A percentile compares a stretch with the other conserved stretches of the same genome.
Conservation (phyloP, 2,888 invertebrate species). For the Trissolcus brochymenae region DNA sequence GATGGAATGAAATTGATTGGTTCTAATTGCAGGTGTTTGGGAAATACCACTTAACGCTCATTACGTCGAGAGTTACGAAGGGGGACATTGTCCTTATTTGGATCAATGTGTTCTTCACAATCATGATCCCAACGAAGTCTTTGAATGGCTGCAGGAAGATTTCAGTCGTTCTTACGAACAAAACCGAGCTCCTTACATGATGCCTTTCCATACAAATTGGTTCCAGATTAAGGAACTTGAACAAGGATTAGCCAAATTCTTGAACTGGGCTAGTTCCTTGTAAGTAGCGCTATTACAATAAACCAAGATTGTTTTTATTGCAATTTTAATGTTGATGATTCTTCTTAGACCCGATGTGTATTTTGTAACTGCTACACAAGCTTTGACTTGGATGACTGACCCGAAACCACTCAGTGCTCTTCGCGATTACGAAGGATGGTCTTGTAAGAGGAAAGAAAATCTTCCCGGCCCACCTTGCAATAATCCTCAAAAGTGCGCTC, state of each 20-base stretch:
- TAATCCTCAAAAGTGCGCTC: slow-evolving; percentile 88
- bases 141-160: slow-evolving; percentile 93
- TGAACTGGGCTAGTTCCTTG: slow-evolving; percentile 87
- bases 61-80: slow-evolving; percentile 91
- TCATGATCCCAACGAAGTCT: slow-evolving; percentile 86
- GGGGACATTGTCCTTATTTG: slow-evolving; percentile 93
- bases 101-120: slow-evolving; percentile 95
- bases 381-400: slow-evolving; percentile 93
- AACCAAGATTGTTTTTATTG: too few relatives aligned
- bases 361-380: slow-evolving; percentile 91
- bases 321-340: background rate
- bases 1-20: background rate
- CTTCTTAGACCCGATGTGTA: slow-evolving; percentile 86
- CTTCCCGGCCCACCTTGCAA: slow-evolving; percentile 87
- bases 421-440: slow-evolving; percentile 87
- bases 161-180: slow-evolving; percentile 90
- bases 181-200: slow-evolving; percentile 94
- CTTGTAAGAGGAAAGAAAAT: slow-evolving; percentile 84
- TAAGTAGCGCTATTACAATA: slow-evolving; percentile 75
- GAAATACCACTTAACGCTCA: slow-evolving; percentile 94
- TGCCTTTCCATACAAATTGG: slow-evolving; percentile 98
- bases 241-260: slow-evolving; percentile 88
- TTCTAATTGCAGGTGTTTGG: slow-evolving; percentile 84
- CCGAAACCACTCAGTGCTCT: slow-evolving; percentile 85
- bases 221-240: slow-evolving; percentile 92